Base-by-base conservation (phyloP, 2,888 invertebrate genomes). In the Dryomyza anilis region DNA sequence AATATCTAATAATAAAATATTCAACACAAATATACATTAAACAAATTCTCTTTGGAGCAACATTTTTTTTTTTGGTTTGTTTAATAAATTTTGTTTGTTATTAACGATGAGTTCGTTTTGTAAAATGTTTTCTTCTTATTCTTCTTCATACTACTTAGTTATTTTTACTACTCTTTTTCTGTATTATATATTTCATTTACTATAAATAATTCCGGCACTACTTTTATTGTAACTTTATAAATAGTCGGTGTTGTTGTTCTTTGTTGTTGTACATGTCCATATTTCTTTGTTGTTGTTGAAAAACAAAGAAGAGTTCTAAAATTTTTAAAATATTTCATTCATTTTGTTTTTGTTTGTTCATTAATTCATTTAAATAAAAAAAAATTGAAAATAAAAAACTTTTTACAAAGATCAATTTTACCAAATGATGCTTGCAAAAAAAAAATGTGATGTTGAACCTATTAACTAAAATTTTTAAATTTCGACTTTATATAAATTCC, bases 261-360 rank as follows among this genome's bases (percentile, higher is more conserved):
- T n/a, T 76, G 77, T 77, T 76, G 76, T 77, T 77, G 76, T 76
- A 75, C 67, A 50, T 63, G 46, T 45, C 46, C 2, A 45, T 59
- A 57, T 23, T 43, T 57, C n/a, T 53, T 43, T 27, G 27, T 57
- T 57, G 30, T 30, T 30, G 14, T 46, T 46, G 10, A 16, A 46
- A 3, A 19, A 8, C 3, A 7, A 14, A 39, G 12, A 46, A 10
- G 14, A 46, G 8, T n/a, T 7, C 14, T 46, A 16, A 19, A 3
- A 4, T 3, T 21, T 19, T 50, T 50, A 21, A 5, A 55, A 33
- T 60, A 53, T 56, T 56, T 48, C 7, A 16, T 6, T 52, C 7
- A 50, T 39, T 33, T 57, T 6, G 45, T 43, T 57, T 66, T 12
- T 14, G 33, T 65, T 50, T 64, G 2, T 25, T 50, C 53, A 50